Percentiles rank a stretch among this genome's conserved stretches.
Evolutionary conservation across 2,888 invertebrate genomes (phyloP).

Genomic region (Agrotis clavis): DNA sequence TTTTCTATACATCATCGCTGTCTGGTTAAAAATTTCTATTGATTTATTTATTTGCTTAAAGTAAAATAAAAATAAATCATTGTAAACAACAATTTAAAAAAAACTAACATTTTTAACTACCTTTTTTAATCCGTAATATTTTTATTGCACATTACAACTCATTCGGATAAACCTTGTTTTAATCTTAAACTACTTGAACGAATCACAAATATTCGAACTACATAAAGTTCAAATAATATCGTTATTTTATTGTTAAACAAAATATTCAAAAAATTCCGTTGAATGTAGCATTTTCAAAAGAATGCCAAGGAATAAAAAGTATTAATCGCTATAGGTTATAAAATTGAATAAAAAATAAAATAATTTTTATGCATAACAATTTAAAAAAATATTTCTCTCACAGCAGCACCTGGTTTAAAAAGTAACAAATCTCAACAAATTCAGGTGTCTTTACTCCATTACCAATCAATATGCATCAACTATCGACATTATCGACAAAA

Average conservation of each 20-base stretch:
- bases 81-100: no score
- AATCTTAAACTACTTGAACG: background rate
- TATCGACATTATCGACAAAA: constrained; percentile 63
- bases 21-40: no score
- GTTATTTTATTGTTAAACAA: constrained; percentile 1
- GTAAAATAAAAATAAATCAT: no score
- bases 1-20: no score
- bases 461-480: constrained; percentile 64
- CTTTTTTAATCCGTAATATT: no score
- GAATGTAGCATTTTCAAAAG: constrained; percentile 20
- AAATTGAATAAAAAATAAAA: constrained; percentile 4
- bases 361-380: background rate
- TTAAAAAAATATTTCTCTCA: constrained; percentile 20
- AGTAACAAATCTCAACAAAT: constrained; percentile 17
- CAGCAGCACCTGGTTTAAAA: constrained; percentile 21
- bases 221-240: background rate
- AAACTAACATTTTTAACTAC: no score
- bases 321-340: constrained; percentile 1
- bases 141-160: no score
- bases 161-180: constrained; percentile 2
- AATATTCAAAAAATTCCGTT: background rate
- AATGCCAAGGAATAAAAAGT: constrained; percentile 15
- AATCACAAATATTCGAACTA: background rate
- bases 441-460: constrained; percentile 54
- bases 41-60: no score